Evolutionary conservation across 1,140 invertebrate species (phyloP).

Genomic region (Heliconius eleuchia): DNA sequence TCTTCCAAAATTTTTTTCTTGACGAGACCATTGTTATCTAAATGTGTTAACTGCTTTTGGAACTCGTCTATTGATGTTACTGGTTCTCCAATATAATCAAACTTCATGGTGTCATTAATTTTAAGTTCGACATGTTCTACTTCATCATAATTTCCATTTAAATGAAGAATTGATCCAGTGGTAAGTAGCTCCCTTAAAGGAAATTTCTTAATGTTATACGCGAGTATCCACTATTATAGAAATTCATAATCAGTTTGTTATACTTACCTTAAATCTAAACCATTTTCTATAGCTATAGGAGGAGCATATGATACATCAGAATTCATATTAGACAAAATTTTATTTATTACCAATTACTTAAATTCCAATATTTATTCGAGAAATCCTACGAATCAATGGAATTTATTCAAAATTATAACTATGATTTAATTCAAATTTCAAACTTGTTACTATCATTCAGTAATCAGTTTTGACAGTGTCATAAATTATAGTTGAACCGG

Average conservation of each 20-base stretch:
- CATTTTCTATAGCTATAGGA: slow-evolving; percentile 57
- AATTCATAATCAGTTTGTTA: not conserved
- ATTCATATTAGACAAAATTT: not conserved
- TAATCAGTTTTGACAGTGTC: too few species aligned
- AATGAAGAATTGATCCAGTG: slow-evolving; percentile 66
- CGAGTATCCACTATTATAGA: slow-evolving; percentile 3
- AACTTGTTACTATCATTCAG: too few species aligned
- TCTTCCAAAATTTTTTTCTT: slow-evolving; percentile 69
- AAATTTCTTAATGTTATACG: not conserved
- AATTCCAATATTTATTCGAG: too few species aligned
- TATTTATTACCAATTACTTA: too few species aligned
- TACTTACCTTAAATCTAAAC: slow-evolving; percentile 60
- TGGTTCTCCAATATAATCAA: slow-evolving; percentile 59
- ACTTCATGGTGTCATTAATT: slow-evolving; percentile 28
- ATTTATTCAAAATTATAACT: too few species aligned
- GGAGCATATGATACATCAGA: slow-evolving; percentile 19
- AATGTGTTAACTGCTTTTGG: slow-evolving; percentile 45
- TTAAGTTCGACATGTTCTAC: slow-evolving; percentile 42
- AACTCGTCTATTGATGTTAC: slow-evolving; percentile 55
- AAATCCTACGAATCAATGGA: too few species aligned
- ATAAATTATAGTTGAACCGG: too few species aligned
- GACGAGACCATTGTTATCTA: slow-evolving; percentile 58
- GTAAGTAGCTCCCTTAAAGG: slow-evolving; percentile 55
- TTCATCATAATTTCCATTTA: slow-evolving; percentile 62
- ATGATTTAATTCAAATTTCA: too few species aligned